Conservation (phyloP, 2,797 vertebrate species). For the Crocodylus rhombifer region DNA sequence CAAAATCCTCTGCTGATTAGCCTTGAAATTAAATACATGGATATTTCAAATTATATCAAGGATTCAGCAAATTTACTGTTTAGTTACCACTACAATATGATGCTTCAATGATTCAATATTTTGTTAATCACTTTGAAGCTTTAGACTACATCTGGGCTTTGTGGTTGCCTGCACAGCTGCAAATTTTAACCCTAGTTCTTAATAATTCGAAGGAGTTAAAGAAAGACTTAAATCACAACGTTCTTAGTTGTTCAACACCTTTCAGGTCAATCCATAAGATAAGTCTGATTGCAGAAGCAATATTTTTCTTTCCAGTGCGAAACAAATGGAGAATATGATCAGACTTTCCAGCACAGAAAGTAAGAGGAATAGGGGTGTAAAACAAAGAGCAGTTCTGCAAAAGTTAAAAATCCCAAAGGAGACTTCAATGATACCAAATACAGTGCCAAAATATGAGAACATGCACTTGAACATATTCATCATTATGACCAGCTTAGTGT, state of each 20-base stretch:
- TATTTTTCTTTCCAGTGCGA: too few relatives aligned
- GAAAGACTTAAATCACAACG: background rate
- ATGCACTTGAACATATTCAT: background rate
- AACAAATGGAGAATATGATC: too few relatives aligned
- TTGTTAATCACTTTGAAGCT: background rate
- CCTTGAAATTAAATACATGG: background rate
- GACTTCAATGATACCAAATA: background rate
- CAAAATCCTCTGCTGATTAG: constrained; percentile 13
- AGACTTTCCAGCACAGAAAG: background rate
- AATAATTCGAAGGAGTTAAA: background rate
- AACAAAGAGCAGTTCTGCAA: background rate
- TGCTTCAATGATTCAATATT: background rate
- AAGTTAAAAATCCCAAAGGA: background rate
- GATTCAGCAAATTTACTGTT: background rate
- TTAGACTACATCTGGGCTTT: background rate
- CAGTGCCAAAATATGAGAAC: background rate
- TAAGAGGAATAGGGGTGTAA: background rate
- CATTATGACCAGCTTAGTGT: background rate
- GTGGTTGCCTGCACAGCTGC: background rate
- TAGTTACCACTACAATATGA: background rate
- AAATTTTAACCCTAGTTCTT: background rate
- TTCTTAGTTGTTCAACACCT: background rate
- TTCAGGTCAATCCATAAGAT: background rate
- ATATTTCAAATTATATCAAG: background rate
- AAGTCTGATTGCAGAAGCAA: too few relatives aligned